phyloP scores from a whole-genome alignment of 1,140 invertebrate species.

The Holcopasites calliopsidis region DNA sequence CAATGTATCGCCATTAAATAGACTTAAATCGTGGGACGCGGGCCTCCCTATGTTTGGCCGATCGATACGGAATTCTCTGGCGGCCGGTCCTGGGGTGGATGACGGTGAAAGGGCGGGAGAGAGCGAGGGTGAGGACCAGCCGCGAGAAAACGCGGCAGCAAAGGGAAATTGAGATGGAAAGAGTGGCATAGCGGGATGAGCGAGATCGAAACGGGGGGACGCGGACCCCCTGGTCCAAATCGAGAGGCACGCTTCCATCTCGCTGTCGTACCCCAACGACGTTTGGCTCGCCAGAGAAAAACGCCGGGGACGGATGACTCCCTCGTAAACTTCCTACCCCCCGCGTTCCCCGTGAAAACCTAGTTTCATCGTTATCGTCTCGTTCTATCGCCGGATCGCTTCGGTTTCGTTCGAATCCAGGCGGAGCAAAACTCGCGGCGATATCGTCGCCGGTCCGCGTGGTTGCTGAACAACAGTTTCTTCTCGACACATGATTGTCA shows the following conservation, averaged over 20 bases:
- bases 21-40: constrained; percentile 39
- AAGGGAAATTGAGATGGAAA: constrained; percentile 66
- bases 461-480: background rate
- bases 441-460: background rate
- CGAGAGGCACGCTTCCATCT: constrained; percentile 32
- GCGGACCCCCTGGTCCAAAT: constrained; percentile 47
- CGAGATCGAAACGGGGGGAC: constrained; percentile 36
- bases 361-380: constrained; percentile 31
- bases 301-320: constrained; percentile 43
- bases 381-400: constrained; percentile 5
- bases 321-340: constrained; percentile 37
- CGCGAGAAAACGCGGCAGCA: constrained; percentile 62
- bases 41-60: constrained; percentile 5
- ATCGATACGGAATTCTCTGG: constrained; percentile 46
- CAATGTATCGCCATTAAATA: constrained; percentile 47
- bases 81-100: constrained; percentile 14
- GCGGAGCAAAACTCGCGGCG: background rate
- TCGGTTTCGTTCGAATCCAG: background rate
- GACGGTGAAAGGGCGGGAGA: background rate
- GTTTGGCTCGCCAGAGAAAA: constrained; percentile 34
- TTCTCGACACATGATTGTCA: background rate
- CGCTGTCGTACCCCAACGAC: constrained; percentile 23
- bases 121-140: constrained; percentile 34
- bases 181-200: constrained; percentile 45
- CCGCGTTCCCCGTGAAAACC: background rate